These are phyloP conservation scores for Tachycineta bicolor DNA, from an alignment of 2,113 vertebrate species.

Conservation along the genomic window DNA sequence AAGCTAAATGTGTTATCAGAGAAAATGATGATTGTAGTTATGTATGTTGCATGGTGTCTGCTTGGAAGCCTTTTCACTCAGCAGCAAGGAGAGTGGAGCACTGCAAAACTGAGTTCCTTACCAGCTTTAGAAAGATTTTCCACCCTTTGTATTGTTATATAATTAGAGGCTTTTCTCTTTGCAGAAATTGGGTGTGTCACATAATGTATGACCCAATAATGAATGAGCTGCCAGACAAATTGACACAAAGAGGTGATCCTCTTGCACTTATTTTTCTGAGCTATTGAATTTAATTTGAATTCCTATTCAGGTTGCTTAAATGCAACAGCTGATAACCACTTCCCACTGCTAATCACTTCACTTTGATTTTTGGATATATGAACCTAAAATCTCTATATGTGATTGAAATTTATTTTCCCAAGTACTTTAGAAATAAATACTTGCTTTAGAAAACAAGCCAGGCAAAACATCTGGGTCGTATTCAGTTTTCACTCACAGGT, in stretches of 20 bases:
- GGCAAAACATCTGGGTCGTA: background rate
- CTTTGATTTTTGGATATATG: background rate
- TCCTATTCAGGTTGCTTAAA: background rate
- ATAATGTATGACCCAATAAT: background rate
- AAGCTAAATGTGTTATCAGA: background rate
- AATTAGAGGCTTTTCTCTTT: background rate
- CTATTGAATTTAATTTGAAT: background rate
- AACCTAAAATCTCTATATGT: background rate
- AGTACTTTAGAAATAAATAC: background rate
- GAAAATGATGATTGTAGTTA: background rate
- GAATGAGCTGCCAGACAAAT: background rate
- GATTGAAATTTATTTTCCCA: background rate
- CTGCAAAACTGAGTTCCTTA: background rate
- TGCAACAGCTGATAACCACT: background rate
- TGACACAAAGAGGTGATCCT: background rate
- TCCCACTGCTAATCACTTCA: background rate
- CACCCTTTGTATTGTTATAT: background rate
- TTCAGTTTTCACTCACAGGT: background rate
- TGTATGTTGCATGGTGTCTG: accelerated
- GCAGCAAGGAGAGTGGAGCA: background rate
- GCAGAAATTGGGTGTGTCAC: background rate
- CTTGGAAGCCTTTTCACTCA: background rate
- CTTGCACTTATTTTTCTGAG: background rate
- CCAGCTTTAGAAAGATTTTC: background rate
- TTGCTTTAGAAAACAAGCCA: background rate